Evolutionary conservation across 1,140 invertebrate species (phyloP).

Genomic region (Glossosoma conforme): DNA sequence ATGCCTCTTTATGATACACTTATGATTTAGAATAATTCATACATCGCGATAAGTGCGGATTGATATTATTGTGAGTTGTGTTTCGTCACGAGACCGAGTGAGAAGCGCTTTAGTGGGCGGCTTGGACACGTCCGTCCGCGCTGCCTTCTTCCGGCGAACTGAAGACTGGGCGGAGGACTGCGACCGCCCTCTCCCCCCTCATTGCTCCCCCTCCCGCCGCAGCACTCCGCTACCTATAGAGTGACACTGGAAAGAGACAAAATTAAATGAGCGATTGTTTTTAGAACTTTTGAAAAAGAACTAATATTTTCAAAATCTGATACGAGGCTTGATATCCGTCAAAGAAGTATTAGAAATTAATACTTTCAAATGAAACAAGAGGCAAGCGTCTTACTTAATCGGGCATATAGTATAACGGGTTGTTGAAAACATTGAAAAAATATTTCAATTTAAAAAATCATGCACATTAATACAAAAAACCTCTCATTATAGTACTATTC

Average conservation of each 20-base stretch:
- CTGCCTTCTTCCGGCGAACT: slow-evolving; percentile 13
- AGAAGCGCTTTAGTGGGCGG: background rate
- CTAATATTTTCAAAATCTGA: background rate
- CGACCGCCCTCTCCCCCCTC: background rate
- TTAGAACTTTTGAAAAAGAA: background rate
- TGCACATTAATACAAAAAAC: too few species aligned
- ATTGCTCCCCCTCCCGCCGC: too few species aligned
- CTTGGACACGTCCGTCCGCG: slow-evolving; percentile 12
- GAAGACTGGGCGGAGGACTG: background rate
- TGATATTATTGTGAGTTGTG: background rate
- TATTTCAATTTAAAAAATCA: too few species aligned
- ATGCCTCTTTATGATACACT: background rate
- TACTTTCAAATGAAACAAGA: background rate
- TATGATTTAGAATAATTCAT: background rate
- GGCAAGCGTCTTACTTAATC: background rate
- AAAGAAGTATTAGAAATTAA: background rate
- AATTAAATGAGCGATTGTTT: slow-evolving; percentile 5
- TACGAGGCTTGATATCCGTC: background rate
- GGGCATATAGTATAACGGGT: background rate
- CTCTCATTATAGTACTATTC: too few species aligned
- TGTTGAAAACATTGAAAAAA: too few species aligned
- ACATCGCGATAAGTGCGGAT: background rate
- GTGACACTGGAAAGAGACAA: background rate
- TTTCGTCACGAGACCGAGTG: background rate
- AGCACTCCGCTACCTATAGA: too few species aligned